Evolutionary conservation across 2,113 vertebrate genomes (phyloP).

Genomic region (Heterotis niloticus): DNA sequence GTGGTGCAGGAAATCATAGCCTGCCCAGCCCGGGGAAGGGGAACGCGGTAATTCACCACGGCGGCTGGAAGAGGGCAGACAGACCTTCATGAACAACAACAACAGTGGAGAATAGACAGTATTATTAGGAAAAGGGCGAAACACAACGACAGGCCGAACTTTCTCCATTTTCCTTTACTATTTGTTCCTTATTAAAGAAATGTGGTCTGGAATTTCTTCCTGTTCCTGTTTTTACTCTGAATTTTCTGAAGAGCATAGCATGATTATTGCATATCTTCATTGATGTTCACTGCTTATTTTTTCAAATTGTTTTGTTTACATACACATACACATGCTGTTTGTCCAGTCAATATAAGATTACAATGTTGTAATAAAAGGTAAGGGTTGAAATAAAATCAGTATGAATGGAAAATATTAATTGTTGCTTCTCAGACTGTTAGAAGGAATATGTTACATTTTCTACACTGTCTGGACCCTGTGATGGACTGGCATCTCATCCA

Average conservation of each 20-base stretch:
- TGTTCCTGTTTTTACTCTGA: too few relatives aligned
- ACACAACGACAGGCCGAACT: background rate
- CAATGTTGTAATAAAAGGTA: too few relatives aligned
- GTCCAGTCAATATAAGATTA: too few relatives aligned
- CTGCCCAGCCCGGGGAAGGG: conserved; percentile 61
- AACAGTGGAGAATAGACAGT: background rate
- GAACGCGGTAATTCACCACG: background rate
- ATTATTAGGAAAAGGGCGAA: conserved; percentile 31
- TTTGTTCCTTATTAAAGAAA: too few relatives aligned
- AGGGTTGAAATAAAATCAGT: background rate
- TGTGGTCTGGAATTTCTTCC: too few relatives aligned
- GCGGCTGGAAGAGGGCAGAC: background rate
- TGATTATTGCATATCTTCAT: too few relatives aligned
- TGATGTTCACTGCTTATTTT: too few relatives aligned
- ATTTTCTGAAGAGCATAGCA: too few relatives aligned
- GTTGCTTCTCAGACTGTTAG: too few relatives aligned
- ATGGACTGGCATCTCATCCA: too few relatives aligned
- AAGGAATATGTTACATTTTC: too few relatives aligned
- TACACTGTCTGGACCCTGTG: too few relatives aligned
- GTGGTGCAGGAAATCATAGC: conserved; percentile 71
- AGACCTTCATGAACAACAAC: background rate
- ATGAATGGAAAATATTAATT: background rate
- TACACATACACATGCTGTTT: background rate
- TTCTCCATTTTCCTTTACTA: background rate
- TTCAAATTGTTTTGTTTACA: background rate